Evolutionary conservation across 2,888 invertebrate species (phyloP), one percentile per base, ranked within the genome.

Genomic region (Drosophila falleni): DNA sequence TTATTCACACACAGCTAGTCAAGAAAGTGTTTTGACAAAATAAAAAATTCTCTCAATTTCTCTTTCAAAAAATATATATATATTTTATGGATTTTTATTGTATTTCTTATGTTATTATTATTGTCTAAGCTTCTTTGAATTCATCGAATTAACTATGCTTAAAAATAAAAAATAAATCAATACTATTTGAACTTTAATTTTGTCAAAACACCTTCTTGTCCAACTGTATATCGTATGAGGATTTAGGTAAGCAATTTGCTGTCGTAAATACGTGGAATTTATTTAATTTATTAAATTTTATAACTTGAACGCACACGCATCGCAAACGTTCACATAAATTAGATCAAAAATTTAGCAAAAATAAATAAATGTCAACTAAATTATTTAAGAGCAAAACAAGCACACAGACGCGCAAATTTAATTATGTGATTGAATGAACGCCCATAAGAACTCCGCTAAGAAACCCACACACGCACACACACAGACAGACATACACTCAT

Each of bases 261-360:
- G 66, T 73, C 73, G 62, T 67, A 51, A 63, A 67, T 53, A 49
- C 58, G 62, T 62, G 55, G 68, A 72, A 76, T 72, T 72, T 66
- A 65, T 76, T 56, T 64, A 63, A 63, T 75, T 71, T 55, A 75
- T 67, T 75, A 67, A 59, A 59, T 77, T 69, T 69, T 53, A 49
- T 53, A 59, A 41, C 37, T 41, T 53, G 26, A 49, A 80, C 82
- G 73, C 86, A 82, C 78, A 82, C 86, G 82, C 80, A 77, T 26
- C 49, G 41, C 44, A 73, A 58, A 53, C 39, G 44, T 62, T 54
- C 53, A 49, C 73, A 78, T 83, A 83, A 83, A 82, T 82, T 86
- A 75, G 59, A 70, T 65, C 56, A 64, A 72, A 80, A 70, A 51
- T 67, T 71, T 16, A 73, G 55, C 65, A 65, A 82, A 71, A 80